These are phyloP conservation scores for Listronotus bonariensis DNA, from an alignment of 1,140 invertebrate genomes.

Conservation along the genomic window DNA sequence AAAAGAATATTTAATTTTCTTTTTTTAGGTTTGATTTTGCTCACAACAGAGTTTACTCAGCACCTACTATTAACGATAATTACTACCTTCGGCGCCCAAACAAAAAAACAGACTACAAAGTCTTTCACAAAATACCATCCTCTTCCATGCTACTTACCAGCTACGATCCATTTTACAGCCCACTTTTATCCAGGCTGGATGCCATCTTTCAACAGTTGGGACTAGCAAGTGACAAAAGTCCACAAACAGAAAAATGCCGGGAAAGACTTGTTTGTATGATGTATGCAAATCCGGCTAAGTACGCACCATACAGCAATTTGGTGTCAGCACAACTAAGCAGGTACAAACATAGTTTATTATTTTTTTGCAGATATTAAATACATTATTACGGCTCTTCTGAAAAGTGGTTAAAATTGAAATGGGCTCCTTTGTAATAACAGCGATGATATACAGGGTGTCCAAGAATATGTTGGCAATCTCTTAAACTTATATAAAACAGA, in stretches of 20 bases:
- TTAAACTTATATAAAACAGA: too few relatives aligned
- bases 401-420: too few relatives aligned
- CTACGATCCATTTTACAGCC: slow-evolving; percentile 87
- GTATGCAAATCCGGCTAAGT: slow-evolving; percentile 83
- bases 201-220: slow-evolving; percentile 80
- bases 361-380: too few relatives aligned
- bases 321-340: slow-evolving; percentile 83
- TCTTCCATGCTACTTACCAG: slow-evolving; percentile 80
- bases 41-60: slow-evolving; percentile 56
- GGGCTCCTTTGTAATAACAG: too few relatives aligned
- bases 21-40: slow-evolving; percentile 60
- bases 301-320: slow-evolving; percentile 84
- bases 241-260: slow-evolving; percentile 71
- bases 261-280: slow-evolving; percentile 82
- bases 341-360: slow-evolving; percentile 58
- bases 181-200: slow-evolving; percentile 77
- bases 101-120: slow-evolving; percentile 59
- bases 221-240: slow-evolving; percentile 55
- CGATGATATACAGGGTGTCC: too few relatives aligned
- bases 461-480: too few relatives aligned
- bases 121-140: slow-evolving; percentile 82
- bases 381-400: too few relatives aligned
- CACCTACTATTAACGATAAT: slow-evolving; percentile 57
- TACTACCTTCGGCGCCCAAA: slow-evolving; percentile 58
- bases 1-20: too few relatives aligned